Percentiles rank a stretch among this genome's conserved stretches.
Conservation (phyloP, 1,140 invertebrate species). For the Mya arenaria region DNA sequence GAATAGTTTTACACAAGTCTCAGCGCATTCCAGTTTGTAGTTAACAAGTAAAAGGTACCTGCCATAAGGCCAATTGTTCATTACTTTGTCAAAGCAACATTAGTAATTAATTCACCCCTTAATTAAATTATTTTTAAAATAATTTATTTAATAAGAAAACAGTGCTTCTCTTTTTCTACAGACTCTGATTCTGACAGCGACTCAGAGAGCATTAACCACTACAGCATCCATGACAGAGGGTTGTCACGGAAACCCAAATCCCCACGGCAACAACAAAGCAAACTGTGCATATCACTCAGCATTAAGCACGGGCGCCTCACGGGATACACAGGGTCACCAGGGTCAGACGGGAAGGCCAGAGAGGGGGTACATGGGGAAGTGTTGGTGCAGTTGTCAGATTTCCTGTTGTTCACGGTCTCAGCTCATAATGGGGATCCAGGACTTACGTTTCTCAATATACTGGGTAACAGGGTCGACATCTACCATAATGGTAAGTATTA, state of each 20-base stretch:
- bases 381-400: conserved; percentile 86
- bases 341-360: neutral
- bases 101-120: too few relatives aligned
- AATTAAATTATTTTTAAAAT: too few relatives aligned
- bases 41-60: too few relatives aligned
- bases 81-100: too few relatives aligned
- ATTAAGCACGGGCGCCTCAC: conserved; percentile 88
- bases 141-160: too few relatives aligned
- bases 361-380: conserved; percentile 89
- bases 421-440: conserved; percentile 88
- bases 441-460: conserved; percentile 90
- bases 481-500: conserved; percentile 87
- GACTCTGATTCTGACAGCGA: conserved; percentile 85
- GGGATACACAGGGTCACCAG: conserved; percentile 86
- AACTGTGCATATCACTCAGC: conserved; percentile 86
- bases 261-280: conserved; percentile 83
- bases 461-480: conserved; percentile 85
- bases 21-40: too few relatives aligned
- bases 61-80: too few relatives aligned
- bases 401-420: conserved; percentile 89
- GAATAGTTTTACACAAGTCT: too few relatives aligned
- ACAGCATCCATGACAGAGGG: conserved; percentile 86
- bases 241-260: conserved; percentile 59
- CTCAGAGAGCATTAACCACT: conserved; percentile 82
- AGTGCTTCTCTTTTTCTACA: too few relatives aligned